Evolutionary conservation across 2,113 vertebrate genomes (phyloP).

Genomic region (Mellivora capensis): DNA sequence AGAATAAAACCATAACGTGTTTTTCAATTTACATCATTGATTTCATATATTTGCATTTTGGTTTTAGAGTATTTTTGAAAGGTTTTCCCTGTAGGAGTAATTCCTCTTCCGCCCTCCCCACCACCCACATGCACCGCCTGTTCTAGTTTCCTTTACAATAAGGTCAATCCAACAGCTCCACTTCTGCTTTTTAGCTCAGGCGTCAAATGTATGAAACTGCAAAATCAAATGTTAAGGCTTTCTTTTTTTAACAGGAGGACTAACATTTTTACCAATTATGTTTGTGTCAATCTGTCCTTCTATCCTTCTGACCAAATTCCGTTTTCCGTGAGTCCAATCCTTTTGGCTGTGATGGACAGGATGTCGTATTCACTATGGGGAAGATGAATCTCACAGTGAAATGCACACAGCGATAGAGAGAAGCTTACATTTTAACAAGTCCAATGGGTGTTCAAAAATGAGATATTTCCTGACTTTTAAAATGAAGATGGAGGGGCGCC

Average conservation of each 20-base stretch:
- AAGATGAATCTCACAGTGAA: background rate
- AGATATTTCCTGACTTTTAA: background rate
- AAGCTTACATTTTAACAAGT: background rate
- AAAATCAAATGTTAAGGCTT: background rate
- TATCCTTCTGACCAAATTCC: background rate
- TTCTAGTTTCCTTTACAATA: background rate
- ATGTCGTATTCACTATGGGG: background rate
- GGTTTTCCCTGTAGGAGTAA: background rate
- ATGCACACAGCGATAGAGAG: background rate
- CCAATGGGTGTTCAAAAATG: background rate
- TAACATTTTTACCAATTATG: background rate
- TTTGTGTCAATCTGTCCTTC: background rate
- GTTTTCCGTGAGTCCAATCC: background rate
- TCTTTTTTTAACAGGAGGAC: background rate
- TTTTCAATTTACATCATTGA: background rate
- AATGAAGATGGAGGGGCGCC: background rate
- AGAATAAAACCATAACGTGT: background rate
- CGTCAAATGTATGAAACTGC: background rate
- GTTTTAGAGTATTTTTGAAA: background rate
- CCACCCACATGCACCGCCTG: background rate
- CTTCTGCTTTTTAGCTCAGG: background rate
- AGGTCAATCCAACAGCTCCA: background rate
- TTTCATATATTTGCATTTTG: background rate
- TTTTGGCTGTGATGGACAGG: background rate
- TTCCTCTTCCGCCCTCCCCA: background rate